Base-by-base conservation (phyloP, 2,113 vertebrate genomes). In the Pteruthius melanotis region DNA sequence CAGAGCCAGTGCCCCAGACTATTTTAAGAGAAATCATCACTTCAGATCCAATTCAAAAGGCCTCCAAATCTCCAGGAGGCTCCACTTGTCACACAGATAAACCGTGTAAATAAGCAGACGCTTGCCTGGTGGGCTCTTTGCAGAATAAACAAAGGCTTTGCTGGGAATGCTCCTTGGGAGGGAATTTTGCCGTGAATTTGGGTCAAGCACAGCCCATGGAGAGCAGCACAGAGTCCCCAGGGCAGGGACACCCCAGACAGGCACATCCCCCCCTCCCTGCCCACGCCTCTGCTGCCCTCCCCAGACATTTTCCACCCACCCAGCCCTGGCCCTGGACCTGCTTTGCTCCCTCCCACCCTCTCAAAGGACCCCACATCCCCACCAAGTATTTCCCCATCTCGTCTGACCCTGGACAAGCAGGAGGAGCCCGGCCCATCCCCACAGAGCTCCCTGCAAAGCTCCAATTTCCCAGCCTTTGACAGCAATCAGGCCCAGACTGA, bases 401-500 rank as follows among this genome's bases (percentile, higher is more conserved):
- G 61, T 91, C 59, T 97, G 97, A 97, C 96, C 93, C 91, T 2
- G 8, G 95, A 49, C 71, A 75, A 91, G 95, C 88, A 96, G 94
- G 76, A 88, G 97, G 97, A 98, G 98, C 98, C 98, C 96, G 97
- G 97, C 96, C 71, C 93, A 76, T 97, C 97, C 97, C 96, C 96
- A 98, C 98, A 98, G 98, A 98, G 97, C 97, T 96, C 96, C 96
- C 95, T 97, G 98, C 98, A 98, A 98, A 98, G 98, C 98, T 98
- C 98, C 97, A 93, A 97, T 97, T 94, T 95, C 97, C 97, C 97
- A 97, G 98, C 91, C 78, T 97, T 97, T 98, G 99, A 99, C 99
- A 99, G 98, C 98, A 99, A 98, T 98, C 98, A 97, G 97, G 90
- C 64, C 54, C 98, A 98, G 98, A 99, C 96, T 98, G 98, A 99